Conservation (phyloP, 2,113 vertebrate genomes). For the Phoxinus phoxinus region DNA sequence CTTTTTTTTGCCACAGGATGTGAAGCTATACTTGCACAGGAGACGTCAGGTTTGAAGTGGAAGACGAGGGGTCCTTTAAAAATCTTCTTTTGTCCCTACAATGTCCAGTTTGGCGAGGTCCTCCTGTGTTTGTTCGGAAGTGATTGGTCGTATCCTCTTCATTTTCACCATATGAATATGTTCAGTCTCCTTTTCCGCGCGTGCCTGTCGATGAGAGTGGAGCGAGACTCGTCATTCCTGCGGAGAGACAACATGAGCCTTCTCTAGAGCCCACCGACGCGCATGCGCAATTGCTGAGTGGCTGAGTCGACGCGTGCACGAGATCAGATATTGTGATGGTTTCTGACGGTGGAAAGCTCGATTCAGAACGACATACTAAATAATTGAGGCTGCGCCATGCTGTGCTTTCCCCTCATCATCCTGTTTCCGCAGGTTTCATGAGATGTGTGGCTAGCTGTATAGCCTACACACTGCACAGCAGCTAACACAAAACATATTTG, state of each 20-base stretch:
- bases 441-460: neutral
- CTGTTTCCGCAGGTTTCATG: neutral
- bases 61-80: neutral
- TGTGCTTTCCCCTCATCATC: neutral
- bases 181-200: neutral
- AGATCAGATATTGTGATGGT: slow-evolving; percentile 14
- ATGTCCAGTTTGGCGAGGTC: neutral
- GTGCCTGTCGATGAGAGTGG: slow-evolving; percentile 38
- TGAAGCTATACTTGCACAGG: neutral
- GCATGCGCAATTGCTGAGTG: slow-evolving; percentile 57
- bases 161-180: neutral
- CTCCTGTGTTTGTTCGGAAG: neutral
- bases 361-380: neutral
- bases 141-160: neutral
- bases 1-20: neutral
- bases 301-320: slow-evolving; percentile 27
- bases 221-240: slow-evolving; percentile 44
- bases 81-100: slow-evolving; percentile 17
- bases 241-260: slow-evolving; percentile 36
- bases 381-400: neutral
- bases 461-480: neutral
- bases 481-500: neutral
- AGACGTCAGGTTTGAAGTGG: neutral
- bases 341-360: slow-evolving; percentile 31
- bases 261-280: slow-evolving; percentile 46